Evolutionary conservation across 2,888 invertebrate species (phyloP).

Genomic region (Lepidocyrtinus sp.): DNA sequence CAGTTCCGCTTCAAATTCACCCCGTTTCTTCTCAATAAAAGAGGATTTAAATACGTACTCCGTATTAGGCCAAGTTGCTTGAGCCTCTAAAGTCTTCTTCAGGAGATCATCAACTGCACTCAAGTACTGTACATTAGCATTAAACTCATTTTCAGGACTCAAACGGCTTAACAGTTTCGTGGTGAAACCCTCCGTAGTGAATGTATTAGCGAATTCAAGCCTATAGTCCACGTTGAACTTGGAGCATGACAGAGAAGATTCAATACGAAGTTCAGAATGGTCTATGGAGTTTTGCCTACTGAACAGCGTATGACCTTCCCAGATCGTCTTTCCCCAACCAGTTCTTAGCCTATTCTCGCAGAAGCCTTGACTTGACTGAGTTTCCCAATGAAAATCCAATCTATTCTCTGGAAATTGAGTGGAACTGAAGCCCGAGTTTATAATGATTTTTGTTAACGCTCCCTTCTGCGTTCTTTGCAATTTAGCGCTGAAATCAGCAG

Average conservation of each 20-base stretch:
- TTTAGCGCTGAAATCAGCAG: conserved; percentile 70
- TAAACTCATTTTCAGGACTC: conserved; percentile 54
- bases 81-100: conserved; percentile 58
- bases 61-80: conserved; percentile 61
- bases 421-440: conserved; percentile 55
- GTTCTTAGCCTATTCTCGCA: conserved; percentile 70
- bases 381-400: conserved; percentile 70
- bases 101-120: conserved; percentile 53
- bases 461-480: conserved; percentile 69
- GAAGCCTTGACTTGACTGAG: conserved; percentile 69
- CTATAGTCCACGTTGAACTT: conserved; percentile 70
- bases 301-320: conserved; percentile 71
- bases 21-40: conserved; percentile 63
- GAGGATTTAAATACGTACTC: conserved; percentile 58
- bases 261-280: conserved; percentile 67
- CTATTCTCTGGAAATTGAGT: conserved; percentile 70
- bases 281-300: conserved; percentile 64
- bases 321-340: conserved; percentile 69
- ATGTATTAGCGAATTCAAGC: conserved; percentile 59
- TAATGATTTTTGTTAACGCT: conserved; percentile 63
- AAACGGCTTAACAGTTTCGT: conserved; percentile 59
- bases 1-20: conserved; percentile 66
- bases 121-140: conserved; percentile 60
- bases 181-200: conserved; percentile 49
- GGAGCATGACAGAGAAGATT: conserved; percentile 66